Conservation (phyloP, 1,140 invertebrate genomes). For the Zaprionus ghesquierei region DNA sequence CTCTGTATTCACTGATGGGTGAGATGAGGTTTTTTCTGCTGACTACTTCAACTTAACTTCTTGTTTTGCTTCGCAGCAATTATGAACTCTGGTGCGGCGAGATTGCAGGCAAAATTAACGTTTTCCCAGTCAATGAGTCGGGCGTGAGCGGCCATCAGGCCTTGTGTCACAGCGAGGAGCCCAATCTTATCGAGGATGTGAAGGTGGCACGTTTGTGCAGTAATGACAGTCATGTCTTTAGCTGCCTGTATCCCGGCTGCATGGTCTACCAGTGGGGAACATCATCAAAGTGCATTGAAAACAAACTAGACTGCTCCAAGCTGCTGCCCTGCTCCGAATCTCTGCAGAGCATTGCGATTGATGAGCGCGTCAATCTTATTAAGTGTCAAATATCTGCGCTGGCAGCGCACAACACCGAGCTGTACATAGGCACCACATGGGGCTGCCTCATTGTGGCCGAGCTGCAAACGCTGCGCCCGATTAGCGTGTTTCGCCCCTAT, state of each 20-base stretch:
- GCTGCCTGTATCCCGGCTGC: slow-evolving; percentile 91
- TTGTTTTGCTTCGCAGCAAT: slow-evolving; percentile 67
- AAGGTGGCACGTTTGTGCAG: slow-evolving; percentile 87
- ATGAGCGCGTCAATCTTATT: slow-evolving; percentile 91
- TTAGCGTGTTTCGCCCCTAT: slow-evolving; percentile 95
- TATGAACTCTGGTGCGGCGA: slow-evolving; percentile 91
- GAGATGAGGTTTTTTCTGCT: slow-evolving; percentile 27
- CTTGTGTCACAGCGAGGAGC: slow-evolving; percentile 77
- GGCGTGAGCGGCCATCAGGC: slow-evolving; percentile 85
- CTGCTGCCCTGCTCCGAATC: slow-evolving; percentile 95
- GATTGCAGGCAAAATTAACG: slow-evolving; percentile 88
- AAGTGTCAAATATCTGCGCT: slow-evolving; percentile 93
- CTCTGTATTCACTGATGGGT: slow-evolving; percentile 83
- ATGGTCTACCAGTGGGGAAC: slow-evolving; percentile 94
- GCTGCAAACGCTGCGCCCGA: slow-evolving; percentile 89
- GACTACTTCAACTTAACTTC: neutral
- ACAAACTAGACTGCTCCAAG: slow-evolving; percentile 95
- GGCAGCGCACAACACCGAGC: slow-evolving; percentile 86
- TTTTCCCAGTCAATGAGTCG: slow-evolving; percentile 86
- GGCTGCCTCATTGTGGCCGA: slow-evolving; percentile 95
- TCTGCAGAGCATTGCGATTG: slow-evolving; percentile 94
- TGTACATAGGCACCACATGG: slow-evolving; percentile 96
- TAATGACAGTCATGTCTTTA: slow-evolving; percentile 87
- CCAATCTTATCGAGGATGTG: slow-evolving; percentile 83
- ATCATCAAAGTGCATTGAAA: slow-evolving; percentile 86